phyloP scores from a whole-genome alignment of 2,888 invertebrate species.

The Aphrophora alni region DNA sequence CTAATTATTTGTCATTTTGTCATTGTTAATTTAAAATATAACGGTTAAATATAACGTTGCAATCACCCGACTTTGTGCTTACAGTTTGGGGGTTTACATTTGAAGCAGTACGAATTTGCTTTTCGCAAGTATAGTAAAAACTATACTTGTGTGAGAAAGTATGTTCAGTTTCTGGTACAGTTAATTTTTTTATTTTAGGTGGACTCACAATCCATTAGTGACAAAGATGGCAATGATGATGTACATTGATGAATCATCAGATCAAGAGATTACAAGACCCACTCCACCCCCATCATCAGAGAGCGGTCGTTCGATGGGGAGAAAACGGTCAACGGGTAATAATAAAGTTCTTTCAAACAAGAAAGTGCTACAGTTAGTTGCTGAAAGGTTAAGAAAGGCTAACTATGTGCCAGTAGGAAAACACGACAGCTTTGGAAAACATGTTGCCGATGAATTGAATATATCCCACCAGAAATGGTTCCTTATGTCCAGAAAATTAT shows the following conservation, averaged over 20 bases:
- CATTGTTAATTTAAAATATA: neutral
- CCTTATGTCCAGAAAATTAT: conserved; percentile 17
- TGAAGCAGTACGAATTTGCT: too few species aligned
- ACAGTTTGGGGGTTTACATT: too few species aligned
- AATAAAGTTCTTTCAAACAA: neutral
- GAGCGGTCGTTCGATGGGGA: neutral
- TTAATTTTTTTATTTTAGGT: neutral
- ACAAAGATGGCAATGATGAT: neutral
- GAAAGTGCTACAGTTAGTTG: conserved; percentile 4
- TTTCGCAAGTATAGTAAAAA: too few species aligned
- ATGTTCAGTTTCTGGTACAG: neutral
- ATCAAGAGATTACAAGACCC: neutral
- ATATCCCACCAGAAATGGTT: conserved; percentile 14
- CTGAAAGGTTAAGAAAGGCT: neutral
- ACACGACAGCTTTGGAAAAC: neutral
- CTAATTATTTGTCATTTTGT: neutral
- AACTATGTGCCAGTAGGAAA: neutral
- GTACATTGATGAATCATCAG: neutral
- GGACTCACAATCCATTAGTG: neutral
- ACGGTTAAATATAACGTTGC: neutral
- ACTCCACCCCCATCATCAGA: neutral
- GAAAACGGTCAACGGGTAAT: neutral
- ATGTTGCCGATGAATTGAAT: conserved; percentile 11
- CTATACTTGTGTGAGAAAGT: neutral
- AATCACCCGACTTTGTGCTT: neutral